phyloP scores from a whole-genome alignment of 2,888 invertebrate genomes.

The Parapristionchus giblindavisi region DNA sequence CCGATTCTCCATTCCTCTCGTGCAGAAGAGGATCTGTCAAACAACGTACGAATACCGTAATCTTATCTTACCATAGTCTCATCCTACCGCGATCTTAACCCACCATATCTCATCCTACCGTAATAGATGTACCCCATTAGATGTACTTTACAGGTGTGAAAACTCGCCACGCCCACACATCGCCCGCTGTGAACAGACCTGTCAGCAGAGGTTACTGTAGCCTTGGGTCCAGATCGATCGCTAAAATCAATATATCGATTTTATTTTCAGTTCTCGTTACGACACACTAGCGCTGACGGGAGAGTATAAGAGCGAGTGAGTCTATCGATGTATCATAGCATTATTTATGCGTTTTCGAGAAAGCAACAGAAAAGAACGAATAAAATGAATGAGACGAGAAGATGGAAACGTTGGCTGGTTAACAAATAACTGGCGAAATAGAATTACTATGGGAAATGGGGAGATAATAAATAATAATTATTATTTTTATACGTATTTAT shows the following conservation, averaged over 20 bases:
- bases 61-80: not conserved
- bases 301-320: slow-evolving; percentile 26
- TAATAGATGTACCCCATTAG: no score
- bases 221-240: not conserved
- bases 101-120: not conserved
- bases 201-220: slow-evolving; percentile 15
- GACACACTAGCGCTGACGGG: slow-evolving; percentile 16
- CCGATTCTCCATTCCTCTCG: slow-evolving; percentile 15
- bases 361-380: no score
- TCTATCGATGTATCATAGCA: no score
- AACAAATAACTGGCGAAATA: no score
- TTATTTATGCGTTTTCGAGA: no score
- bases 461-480: no score
- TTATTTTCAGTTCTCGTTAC: slow-evolving; percentile 9
- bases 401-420: no score
- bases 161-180: slow-evolving; percentile 7
- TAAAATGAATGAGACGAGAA: no score
- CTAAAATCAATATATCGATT: no score
- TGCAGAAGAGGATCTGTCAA: slow-evolving; percentile 20
- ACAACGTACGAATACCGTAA: not conserved
- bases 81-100: not conserved
- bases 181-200: slow-evolving; percentile 18
- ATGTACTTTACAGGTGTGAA: not conserved
- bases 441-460: no score
- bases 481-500: no score